A percentile compares a stretch with the other conserved stretches of the same genome.
Conservation (phyloP, 2,888 invertebrate species). For the Cataglyphis rosenhaueri region DNA sequence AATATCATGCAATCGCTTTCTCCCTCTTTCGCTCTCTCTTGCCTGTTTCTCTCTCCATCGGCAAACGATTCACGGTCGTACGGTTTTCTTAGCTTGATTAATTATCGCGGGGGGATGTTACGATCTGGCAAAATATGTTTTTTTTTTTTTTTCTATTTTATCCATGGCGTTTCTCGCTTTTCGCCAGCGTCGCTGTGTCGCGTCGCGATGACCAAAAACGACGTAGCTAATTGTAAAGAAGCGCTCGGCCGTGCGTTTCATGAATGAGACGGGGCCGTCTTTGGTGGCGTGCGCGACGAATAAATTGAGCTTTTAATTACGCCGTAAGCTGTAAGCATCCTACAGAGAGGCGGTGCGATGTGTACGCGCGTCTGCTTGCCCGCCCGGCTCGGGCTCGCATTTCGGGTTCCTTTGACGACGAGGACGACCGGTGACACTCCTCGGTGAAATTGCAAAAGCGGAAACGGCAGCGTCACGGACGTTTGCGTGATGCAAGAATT, state of each 20-base stretch:
- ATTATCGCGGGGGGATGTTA: conserved; percentile 76
- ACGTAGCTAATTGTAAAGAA: conserved; percentile 72
- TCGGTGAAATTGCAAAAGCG: conserved; percentile 58
- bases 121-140: conserved; percentile 56
- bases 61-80: conserved; percentile 71
- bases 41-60: conserved; percentile 38
- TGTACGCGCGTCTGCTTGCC: conserved; percentile 38
- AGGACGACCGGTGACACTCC: conserved; percentile 53
- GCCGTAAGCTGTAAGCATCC: conserved; percentile 45
- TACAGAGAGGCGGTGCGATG: conserved; percentile 39
- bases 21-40: not conserved
- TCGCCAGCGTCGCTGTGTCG: conserved; percentile 34
- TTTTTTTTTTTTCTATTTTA: conserved; percentile 39
- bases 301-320: conserved; percentile 73
- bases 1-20: conserved; percentile 23
- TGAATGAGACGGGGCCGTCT: conserved; percentile 69
- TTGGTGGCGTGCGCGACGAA: conserved; percentile 64
- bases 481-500: conserved; percentile 53
- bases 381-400: conserved; percentile 25
- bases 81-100: conserved; percentile 83
- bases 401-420: conserved; percentile 48
- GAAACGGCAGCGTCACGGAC: conserved; percentile 54
- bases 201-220: conserved; percentile 62
- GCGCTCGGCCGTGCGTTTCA: conserved; percentile 72
- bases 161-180: conserved; percentile 29